Conservation (phyloP, 2,888 invertebrate species). For the Leptopilina drosophilae region DNA sequence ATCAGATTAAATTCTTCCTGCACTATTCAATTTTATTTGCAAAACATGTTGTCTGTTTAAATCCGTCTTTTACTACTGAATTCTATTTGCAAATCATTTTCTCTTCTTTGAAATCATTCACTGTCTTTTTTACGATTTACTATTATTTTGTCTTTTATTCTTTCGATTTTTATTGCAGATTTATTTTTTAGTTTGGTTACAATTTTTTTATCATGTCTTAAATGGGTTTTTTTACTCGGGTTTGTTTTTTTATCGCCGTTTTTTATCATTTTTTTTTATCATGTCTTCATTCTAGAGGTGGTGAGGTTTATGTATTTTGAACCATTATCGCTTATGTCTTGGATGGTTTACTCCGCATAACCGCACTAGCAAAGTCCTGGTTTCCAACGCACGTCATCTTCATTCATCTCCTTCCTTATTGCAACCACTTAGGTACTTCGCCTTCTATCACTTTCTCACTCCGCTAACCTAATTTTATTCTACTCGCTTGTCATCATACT, state of each 20-base stretch:
- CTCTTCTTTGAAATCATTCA: too few species aligned
- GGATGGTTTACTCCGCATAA: constrained; percentile 54
- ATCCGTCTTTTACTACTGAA: too few species aligned
- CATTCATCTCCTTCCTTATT: constrained; percentile 3
- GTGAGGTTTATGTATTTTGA: constrained; percentile 58
- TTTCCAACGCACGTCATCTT: constrained; percentile 20
- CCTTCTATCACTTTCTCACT: background rate
- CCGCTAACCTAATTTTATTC: constrained; percentile 5
- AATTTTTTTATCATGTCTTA: too few species aligned
- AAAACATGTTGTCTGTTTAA: too few species aligned
- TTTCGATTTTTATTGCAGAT: too few species aligned
- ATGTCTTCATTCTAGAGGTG: constrained; percentile 56
- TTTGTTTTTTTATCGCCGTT: constrained; percentile 61
- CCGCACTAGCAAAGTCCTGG: constrained; percentile 41
- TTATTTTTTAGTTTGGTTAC: too few species aligned
- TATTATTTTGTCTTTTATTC: too few species aligned
- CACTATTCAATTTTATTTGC: too few species aligned
- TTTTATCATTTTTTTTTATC: constrained; percentile 47
- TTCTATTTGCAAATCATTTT: too few species aligned
- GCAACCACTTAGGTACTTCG: constrained; percentile 5
- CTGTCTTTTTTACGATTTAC: too few species aligned
- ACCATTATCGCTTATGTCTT: constrained; percentile 62
- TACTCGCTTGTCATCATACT: background rate
- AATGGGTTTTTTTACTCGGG: too few species aligned
- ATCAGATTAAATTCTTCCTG: too few species aligned